Evolutionary conservation across 2,888 invertebrate species (phyloP).

Genomic region (Seira ritae): DNA sequence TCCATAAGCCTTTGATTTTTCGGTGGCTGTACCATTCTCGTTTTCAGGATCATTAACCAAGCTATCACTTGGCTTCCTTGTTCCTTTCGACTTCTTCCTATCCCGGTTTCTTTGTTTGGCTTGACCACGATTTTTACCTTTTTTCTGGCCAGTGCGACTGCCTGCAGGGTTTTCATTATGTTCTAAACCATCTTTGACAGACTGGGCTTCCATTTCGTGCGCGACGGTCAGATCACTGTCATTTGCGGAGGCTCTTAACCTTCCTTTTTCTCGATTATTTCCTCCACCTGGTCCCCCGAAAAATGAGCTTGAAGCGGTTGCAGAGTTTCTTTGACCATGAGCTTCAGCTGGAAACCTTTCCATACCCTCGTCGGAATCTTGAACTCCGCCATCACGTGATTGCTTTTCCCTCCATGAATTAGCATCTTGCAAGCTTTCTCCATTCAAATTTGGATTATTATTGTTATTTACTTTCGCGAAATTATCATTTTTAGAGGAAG

Average conservation of each 20-base stretch:
- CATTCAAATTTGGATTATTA: conserved; percentile 43
- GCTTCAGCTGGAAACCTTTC: conserved; percentile 36
- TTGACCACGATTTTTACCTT: conserved; percentile 17
- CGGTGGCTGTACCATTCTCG: background rate
- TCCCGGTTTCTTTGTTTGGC: conserved; percentile 23
- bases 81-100: conserved; percentile 39
- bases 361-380: conserved; percentile 29
- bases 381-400: conserved; percentile 26
- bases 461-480: conserved; percentile 31
- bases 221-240: conserved; percentile 56
- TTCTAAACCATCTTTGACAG: conserved; percentile 32
- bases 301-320: conserved; percentile 4
- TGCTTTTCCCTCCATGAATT: background rate
- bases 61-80: conserved; percentile 19
- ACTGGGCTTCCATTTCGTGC: conserved; percentile 45
- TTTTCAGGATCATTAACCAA: background rate
- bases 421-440: background rate
- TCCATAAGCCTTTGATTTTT: background rate
- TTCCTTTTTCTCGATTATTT: conserved; percentile 16
- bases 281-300: conserved; percentile 4
- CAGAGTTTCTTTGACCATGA: conserved; percentile 23
- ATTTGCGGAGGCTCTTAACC: conserved; percentile 41
- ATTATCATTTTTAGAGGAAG: conserved; percentile 35
- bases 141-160: conserved; percentile 34
- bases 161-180: conserved; percentile 31